Percentiles rank a stretch among this genome's conserved stretches.
phyloP scores from a whole-genome alignment of 1,140 invertebrate species.

The Myzus persicae region DNA sequence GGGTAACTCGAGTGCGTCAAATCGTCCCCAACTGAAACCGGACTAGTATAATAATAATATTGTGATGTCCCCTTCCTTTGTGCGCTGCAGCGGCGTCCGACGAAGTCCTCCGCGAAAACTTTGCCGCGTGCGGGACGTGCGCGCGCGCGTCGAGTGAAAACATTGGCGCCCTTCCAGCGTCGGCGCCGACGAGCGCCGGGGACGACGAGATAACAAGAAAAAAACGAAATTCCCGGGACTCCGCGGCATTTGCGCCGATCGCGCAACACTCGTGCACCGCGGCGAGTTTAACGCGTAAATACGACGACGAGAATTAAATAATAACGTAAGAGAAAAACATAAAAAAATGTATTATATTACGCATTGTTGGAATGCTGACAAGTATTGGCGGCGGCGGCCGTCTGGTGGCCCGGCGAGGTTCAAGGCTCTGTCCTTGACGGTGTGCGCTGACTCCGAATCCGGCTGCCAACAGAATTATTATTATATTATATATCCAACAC shows the following conservation, averaged over 20 bases:
- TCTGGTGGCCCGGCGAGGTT: conserved; percentile 55
- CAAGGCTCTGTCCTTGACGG: conserved; percentile 57
- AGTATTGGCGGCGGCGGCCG: conserved; percentile 47
- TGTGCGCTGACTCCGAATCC: conserved; percentile 55
- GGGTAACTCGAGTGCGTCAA: neutral
- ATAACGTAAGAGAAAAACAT: neutral
- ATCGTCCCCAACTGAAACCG: neutral
- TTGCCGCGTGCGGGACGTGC: neutral
- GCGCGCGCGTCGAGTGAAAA: neutral
- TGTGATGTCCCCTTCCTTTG: neutral
- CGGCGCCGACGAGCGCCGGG: neutral
- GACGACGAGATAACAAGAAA: neutral
- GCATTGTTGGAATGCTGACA: conserved; percentile 53
- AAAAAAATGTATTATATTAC: neutral
- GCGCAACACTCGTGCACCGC: neutral
- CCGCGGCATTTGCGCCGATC: neutral
- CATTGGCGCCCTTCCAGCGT: conserved; percentile 14
- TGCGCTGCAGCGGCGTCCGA: neutral
- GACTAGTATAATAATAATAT: too few relatives aligned
- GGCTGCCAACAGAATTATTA: conserved; percentile 54
- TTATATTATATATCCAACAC: neutral
- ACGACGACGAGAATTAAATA: neutral
- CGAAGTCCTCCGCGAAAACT: neutral
- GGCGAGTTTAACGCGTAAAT: neutral
- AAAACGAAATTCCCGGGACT: neutral